These are phyloP conservation scores for Xylota sylvarum DNA, from an alignment of 2,888 invertebrate species.

Conservation along the genomic window DNA sequence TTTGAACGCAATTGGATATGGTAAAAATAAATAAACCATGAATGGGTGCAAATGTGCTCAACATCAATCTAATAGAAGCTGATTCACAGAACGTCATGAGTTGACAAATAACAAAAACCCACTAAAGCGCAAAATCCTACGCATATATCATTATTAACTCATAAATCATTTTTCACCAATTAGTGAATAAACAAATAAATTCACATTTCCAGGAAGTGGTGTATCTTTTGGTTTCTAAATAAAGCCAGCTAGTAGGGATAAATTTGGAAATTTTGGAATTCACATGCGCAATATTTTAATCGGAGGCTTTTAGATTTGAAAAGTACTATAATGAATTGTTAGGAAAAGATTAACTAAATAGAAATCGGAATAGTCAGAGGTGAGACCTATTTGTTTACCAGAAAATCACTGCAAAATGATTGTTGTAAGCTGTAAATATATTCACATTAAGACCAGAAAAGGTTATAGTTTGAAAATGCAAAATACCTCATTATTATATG, in stretches of 20 bases:
- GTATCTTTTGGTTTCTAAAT: constrained; percentile 1
- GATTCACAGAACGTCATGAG: constrained; percentile 4
- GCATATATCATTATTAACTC: constrained; percentile 52
- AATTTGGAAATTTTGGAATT: constrained; percentile 5
- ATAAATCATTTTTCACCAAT: constrained; percentile 58
- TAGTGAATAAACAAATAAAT: constrained; percentile 51
- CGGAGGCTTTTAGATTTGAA: not conserved
- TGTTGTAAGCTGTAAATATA: too few species aligned
- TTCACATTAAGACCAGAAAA: too few species aligned
- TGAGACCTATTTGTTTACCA: not conserved
- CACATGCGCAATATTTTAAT: not conserved
- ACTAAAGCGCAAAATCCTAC: constrained; percentile 31
- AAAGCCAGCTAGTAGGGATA: not conserved
- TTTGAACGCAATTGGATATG: not conserved
- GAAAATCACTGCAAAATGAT: too few species aligned
- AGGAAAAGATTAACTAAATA: not conserved
- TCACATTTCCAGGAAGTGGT: constrained; percentile 8
- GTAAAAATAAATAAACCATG: not conserved
- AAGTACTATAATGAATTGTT: not conserved
- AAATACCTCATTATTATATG: too few species aligned
- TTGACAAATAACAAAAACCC: constrained; percentile 14
- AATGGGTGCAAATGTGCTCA: constrained; percentile 16
- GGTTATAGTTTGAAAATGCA: too few species aligned
- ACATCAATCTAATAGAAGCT: constrained; percentile 41
- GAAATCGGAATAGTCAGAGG: not conserved